Percentiles rank a stretch among this genome's conserved stretches.
Conservation (phyloP, 2,113 vertebrate genomes). For the Anhinga anhinga region DNA sequence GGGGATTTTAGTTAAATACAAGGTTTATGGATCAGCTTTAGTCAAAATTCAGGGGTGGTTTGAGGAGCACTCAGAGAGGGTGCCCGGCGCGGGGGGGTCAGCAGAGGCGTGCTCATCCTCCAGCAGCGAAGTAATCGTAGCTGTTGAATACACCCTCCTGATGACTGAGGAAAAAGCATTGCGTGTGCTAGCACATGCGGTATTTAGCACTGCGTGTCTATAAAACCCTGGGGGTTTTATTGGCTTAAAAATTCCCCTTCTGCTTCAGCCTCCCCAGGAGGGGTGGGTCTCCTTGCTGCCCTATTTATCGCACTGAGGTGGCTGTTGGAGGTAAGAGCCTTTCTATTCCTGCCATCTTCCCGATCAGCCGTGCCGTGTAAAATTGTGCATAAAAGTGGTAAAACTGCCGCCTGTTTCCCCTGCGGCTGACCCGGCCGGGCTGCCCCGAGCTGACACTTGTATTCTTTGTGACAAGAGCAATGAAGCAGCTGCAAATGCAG, state of each 20-base stretch:
- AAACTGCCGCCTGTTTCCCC: neutral
- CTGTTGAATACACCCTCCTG: neutral
- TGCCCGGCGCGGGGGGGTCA: too few relatives aligned
- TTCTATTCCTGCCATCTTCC: conserved; percentile 12
- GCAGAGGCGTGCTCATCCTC: neutral
- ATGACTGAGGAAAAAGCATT: neutral
- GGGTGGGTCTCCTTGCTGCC: neutral
- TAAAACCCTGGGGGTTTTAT: neutral
- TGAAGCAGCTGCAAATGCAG: neutral
- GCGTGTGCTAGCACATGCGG: neutral
- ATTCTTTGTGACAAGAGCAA: conserved; percentile 34
- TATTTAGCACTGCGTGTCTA: neutral
- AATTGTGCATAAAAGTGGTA: conserved; percentile 48
- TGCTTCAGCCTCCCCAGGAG: neutral
- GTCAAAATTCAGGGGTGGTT: neutral
- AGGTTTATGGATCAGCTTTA: neutral
- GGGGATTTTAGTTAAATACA: neutral
- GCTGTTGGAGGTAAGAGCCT: neutral
- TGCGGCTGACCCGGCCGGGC: neutral
- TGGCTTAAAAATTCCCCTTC: neutral
- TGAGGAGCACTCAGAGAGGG: neutral
- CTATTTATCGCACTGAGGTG: neutral
- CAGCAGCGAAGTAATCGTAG: neutral
- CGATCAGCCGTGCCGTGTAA: conserved; percentile 6
- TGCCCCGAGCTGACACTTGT: neutral